Conservation (phyloP, 2,797 vertebrate species). For the Sternotherus odoratus region DNA sequence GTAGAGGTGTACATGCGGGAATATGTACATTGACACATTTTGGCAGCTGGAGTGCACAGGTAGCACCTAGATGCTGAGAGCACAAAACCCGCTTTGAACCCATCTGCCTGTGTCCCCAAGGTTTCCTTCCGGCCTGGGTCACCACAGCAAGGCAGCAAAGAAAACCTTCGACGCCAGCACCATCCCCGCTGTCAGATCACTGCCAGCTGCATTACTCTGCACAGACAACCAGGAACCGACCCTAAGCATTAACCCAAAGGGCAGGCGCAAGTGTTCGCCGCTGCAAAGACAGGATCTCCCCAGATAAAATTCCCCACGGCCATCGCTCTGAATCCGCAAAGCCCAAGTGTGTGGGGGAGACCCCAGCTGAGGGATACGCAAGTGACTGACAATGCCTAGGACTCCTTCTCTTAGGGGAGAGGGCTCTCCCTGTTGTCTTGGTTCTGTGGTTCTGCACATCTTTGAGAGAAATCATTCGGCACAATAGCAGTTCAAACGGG, state of each 20-base stretch:
- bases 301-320: background rate
- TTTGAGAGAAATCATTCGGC: too few relatives aligned
- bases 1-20: background rate
- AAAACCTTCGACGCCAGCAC: background rate
- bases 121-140: background rate
- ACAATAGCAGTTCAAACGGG: too few relatives aligned
- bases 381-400: background rate
- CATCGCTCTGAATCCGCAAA: background rate
- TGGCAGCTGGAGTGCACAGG: background rate
- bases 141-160: background rate
- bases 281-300: background rate
- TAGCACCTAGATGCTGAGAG: background rate
- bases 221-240: background rate
- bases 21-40: background rate
- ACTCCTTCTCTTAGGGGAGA: background rate
- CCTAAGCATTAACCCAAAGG: background rate
- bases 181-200: background rate
- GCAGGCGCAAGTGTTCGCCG: background rate
- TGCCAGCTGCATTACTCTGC: background rate
- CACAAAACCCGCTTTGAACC: background rate
- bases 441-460: too few relatives aligned
- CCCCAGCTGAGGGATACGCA: background rate
- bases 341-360: background rate
- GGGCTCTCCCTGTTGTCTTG: too few relatives aligned
- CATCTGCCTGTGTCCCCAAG: background rate